Base-by-base conservation (phyloP, 2,113 vertebrate species). In the Centrocercus urophasianus region DNA sequence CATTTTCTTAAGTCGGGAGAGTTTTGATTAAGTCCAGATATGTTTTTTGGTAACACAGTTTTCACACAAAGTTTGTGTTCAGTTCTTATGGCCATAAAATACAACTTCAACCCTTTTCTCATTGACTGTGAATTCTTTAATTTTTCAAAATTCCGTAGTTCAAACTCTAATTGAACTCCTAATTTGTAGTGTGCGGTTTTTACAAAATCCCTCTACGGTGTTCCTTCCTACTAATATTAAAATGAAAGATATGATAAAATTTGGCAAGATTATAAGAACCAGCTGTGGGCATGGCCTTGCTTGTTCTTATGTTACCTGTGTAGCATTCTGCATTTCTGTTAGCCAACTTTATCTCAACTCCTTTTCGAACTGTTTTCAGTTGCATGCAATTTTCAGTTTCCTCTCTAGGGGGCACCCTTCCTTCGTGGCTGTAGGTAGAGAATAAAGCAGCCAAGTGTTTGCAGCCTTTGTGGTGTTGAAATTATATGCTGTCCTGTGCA, bases 381-480 rank as follows among this genome's bases (percentile, higher is more conserved):
- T 43, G 25, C 45, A 1, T 65, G 91, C 52, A 84, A 30, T 94
- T 92, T 83, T 61, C 47, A 11, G 13, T 71, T 78, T 34, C 11
- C 28, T 84, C 95, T 89, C 45, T 77, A 97, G 95, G 76, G 92
- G 96, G 96, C 88, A 74, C 21, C 38, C 38, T 4, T 56, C 3
- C 54, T 64, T 73, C 12, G 69, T 50, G 70, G 40, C n/a, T 83
- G 11, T 8, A 69, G 14, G 12, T 12, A 11, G 20, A 8, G 5
- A 18, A 10, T 11, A 8, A 42, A 64, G 48, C 43, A 38, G 30
- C 74, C 21, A 5, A 36, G 6, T 18, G 21, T 13, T 54, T 73
- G 56, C 50, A 25, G 0, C 14, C 38, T 36, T 13, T 3, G 27
- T 32, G 60, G 43, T 54, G 82, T 5, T 88, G 72, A 48, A 86